Base-by-base conservation (phyloP, 2,113 vertebrate species). In the Parus major region DNA sequence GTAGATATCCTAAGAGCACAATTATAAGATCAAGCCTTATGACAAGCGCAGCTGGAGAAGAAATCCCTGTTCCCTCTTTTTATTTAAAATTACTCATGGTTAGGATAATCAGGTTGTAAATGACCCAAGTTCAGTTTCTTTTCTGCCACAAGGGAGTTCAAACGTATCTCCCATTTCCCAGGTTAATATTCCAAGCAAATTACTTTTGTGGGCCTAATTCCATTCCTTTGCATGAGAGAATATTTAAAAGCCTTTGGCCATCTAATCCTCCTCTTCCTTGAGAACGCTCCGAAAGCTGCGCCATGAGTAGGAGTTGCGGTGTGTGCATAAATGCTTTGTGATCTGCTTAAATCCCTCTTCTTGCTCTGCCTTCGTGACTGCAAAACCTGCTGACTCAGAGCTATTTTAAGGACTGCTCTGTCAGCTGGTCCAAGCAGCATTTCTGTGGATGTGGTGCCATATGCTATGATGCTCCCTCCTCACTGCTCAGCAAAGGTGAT, bases 111-210 rank as follows among this genome's bases (percentile, higher is more conserved):
- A 86, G 92, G 72, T 90, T 94, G 92, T 88, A 96, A 96, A 94
- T 83, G 95, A 95, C 94, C 88, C 80, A 41, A 42, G 92, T 93
- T 95, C 82, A 71, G 79, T 66, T 93, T 82, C 64, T 80, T n/a
- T 92, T 86, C 88, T 93, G 55, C 88, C 80, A 83, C 80, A 35
- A 70, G 88, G 88, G 96, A 94, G 55, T 92, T 94, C 82, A 97
- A 81, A 86, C 0, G 0, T 68, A 94, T 83, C 88, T 97, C 92
- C 80, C 64, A 39, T 92, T 95, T 96, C 96, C 91, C 96, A 95
- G 80, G 96, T 94, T 97, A 95, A 95, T 96, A 96, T 97, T 94
- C 80, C 82, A 92, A 78, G 94, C 72, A 97, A 97, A 97, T 97
- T 96, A 93, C 91, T 95, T 97, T 60, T 95, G 96, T 88, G 88